These are phyloP conservation scores for Palythoa grandiflora DNA, from an alignment of 92 coral and sea anemone species.

Conservation along the genomic window DNA sequence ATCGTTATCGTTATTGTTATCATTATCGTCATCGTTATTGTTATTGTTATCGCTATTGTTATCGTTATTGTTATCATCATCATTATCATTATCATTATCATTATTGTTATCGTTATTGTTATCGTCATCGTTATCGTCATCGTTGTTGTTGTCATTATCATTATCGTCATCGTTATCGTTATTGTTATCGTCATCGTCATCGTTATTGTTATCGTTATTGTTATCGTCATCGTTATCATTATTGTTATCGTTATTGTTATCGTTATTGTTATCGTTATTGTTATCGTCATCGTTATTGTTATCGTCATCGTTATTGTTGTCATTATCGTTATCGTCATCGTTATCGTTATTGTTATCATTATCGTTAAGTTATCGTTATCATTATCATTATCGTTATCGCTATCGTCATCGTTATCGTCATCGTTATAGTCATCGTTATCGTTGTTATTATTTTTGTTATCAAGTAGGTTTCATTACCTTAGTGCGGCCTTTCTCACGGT, in stretches of 20 bases:
- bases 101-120: background rate
- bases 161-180: background rate
- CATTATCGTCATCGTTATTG: too few species aligned
- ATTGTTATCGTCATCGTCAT: background rate
- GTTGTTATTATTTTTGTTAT: too few species aligned
- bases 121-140: background rate
- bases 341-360: too few species aligned
- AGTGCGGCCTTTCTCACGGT: constrained; percentile 67
- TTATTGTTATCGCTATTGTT: too few species aligned
- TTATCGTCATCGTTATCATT: background rate
- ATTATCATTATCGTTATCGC: background rate
- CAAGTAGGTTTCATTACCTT: constrained; percentile 50
- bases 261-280: too few species aligned
- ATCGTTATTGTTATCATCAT: background rate
- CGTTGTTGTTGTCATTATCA: background rate
- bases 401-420: background rate
- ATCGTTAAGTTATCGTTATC: background rate
- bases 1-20: too few species aligned
- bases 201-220: background rate
- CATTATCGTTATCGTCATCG: too few species aligned
- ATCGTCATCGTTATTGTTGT: too few species aligned
- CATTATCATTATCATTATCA: too few species aligned
- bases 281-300: too few species aligned
- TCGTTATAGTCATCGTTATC: too few species aligned
- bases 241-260: too few species aligned